Conservation (phyloP, 2,797 vertebrate species). For the Champsocephalus esox region DNA sequence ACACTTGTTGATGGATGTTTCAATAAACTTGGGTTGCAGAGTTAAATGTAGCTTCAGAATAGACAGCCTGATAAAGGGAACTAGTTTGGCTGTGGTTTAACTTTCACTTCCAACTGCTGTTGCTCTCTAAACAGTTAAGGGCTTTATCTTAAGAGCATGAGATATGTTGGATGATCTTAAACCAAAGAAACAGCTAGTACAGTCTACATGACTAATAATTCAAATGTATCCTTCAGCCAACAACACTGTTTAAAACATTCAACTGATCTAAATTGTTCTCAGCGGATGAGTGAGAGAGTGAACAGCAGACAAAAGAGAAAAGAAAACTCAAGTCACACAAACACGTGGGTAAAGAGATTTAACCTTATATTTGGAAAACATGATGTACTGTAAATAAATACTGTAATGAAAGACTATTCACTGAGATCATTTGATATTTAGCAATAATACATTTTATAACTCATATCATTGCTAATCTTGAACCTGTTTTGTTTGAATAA, state of each 20-base stretch:
- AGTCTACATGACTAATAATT: neutral
- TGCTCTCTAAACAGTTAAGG: neutral
- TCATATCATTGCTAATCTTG: neutral
- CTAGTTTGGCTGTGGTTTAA: neutral
- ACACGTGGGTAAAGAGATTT: too few species aligned
- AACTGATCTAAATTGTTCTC: conserved; percentile 18
- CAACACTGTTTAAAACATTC: conserved; percentile 17
- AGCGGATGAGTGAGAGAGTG: conserved; percentile 1
- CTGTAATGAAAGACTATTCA: too few species aligned
- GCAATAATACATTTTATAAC: neutral
- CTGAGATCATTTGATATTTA: neutral
- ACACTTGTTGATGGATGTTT: too few species aligned
- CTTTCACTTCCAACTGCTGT: neutral
- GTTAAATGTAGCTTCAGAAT: neutral
- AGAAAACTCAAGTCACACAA: neutral
- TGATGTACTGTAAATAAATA: too few species aligned
- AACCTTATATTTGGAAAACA: neutral
- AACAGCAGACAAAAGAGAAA: neutral
- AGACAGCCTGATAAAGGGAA: neutral
- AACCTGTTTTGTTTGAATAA: neutral
- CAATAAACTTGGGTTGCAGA: too few species aligned
- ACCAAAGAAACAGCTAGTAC: too few species aligned
- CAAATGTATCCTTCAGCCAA: neutral
- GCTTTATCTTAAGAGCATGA: neutral
- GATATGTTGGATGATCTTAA: neutral